Evolutionary conservation across 2,888 invertebrate species (phyloP).

Genomic region (Drosophila longiperda): DNA sequence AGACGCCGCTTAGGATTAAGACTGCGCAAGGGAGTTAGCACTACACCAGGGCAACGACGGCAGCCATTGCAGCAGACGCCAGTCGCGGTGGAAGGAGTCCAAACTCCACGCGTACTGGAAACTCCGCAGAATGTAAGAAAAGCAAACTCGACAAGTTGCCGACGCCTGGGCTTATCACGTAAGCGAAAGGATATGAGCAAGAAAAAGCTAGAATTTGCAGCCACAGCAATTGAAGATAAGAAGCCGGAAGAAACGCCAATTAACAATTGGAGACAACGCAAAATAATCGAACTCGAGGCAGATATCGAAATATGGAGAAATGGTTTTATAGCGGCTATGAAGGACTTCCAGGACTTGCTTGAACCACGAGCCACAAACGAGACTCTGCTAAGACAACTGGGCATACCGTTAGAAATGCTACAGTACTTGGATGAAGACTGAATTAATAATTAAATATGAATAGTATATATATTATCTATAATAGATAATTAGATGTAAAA

Average conservation of each 20-base stretch:
- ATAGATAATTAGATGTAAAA: conserved; percentile 26
- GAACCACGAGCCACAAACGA: conserved; percentile 45
- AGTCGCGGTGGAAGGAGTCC: neutral
- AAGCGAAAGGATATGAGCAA: conserved; percentile 63
- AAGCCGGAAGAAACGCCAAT: neutral
- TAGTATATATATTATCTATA: no score
- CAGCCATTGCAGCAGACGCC: conserved; percentile 1
- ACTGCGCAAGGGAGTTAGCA: conserved; percentile 29
- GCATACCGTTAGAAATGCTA: conserved; percentile 76
- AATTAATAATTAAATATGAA: conserved; percentile 3
- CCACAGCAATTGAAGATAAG: conserved; percentile 20
- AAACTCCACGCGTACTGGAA: neutral
- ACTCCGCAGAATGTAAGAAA: conserved; percentile 49
- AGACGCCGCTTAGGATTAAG: conserved; percentile 56
- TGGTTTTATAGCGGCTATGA: conserved; percentile 71
- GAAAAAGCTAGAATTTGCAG: conserved; percentile 70
- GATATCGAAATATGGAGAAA: conserved; percentile 73
- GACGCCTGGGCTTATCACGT: conserved; percentile 64
- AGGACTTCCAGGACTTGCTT: conserved; percentile 67
- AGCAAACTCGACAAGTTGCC: conserved; percentile 56
- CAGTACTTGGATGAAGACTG: conserved; percentile 69
- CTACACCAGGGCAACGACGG: conserved; percentile 53
- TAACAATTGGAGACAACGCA: conserved; percentile 30
- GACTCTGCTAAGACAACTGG: conserved; percentile 62
- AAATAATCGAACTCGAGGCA: conserved; percentile 56